A percentile compares a stretch with the other conserved stretches of the same genome.
phyloP scores from a whole-genome alignment of 2,888 invertebrate species.

The Drosophila mettleri region DNA sequence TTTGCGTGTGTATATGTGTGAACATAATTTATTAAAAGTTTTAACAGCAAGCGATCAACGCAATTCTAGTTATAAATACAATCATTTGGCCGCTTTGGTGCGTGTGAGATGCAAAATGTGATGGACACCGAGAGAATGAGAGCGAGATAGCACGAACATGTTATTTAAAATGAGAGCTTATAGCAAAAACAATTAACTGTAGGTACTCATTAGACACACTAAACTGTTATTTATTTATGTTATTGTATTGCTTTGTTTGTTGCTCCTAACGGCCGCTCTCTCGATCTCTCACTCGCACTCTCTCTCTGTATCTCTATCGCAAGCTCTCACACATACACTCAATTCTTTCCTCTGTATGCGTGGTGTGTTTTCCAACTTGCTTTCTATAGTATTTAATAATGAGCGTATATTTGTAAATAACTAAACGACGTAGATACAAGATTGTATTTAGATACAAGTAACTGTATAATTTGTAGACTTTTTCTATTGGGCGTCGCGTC shows the following conservation, averaged over 20 bases:
- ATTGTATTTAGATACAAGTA: constrained; percentile 3
- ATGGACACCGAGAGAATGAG: background rate
- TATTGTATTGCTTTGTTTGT: constrained; percentile 36
- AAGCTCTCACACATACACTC: background rate
- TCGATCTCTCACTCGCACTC: background rate
- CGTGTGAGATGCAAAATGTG: constrained; percentile 27
- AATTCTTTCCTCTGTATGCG: background rate
- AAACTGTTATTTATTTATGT: constrained; percentile 72
- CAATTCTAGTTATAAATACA: constrained; percentile 75
- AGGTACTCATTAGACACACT: constrained; percentile 59
- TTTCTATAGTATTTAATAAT: constrained; percentile 44
- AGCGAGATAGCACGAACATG: constrained; percentile 34
- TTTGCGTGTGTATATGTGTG: constrained; percentile 6
- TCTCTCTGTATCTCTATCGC: too few species aligned
- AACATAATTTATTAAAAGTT: constrained; percentile 72
- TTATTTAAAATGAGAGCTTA: constrained; percentile 53
- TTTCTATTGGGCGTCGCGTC: constrained; percentile 12
- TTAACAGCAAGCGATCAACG: constrained; percentile 65
- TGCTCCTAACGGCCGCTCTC: constrained; percentile 11
- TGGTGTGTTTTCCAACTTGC: constrained; percentile 49
- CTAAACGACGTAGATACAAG: constrained; percentile 61
- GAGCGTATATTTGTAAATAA: constrained; percentile 32
- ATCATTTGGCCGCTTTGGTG: constrained; percentile 52
- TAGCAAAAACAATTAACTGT: constrained; percentile 73
- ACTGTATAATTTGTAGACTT: constrained; percentile 46